These are phyloP conservation scores for Novumbra hubbsi DNA, from an alignment of 2,797 vertebrate species.

Conservation along the genomic window DNA sequence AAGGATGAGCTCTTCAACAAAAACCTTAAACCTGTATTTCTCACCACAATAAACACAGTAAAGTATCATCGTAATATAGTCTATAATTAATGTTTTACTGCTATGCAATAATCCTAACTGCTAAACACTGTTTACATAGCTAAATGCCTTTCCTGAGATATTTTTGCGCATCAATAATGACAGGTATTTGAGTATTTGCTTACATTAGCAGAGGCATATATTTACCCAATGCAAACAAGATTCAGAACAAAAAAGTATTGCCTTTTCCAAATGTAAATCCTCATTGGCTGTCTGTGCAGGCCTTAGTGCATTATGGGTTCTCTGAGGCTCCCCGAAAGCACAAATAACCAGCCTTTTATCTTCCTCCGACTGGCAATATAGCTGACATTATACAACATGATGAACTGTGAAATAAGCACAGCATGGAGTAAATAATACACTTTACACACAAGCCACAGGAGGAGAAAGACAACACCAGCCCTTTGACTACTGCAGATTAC, in stretches of 20 bases:
- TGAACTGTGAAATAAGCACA: conserved; percentile 47
- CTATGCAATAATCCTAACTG: background rate
- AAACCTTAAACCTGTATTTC: background rate
- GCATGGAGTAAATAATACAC: conserved; percentile 38
- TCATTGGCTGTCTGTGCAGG: background rate
- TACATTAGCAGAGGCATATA: background rate
- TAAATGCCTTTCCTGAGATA: background rate
- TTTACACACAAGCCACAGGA: conserved; percentile 38
- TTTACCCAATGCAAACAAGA: background rate
- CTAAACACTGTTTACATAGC: background rate
- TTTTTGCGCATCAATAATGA: background rate
- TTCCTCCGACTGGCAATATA: background rate
- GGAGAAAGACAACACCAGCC: conserved; percentile 26
- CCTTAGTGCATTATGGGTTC: background rate
- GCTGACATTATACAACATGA: conserved; percentile 25
- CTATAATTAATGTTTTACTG: background rate
- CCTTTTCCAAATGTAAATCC: background rate
- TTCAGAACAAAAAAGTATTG: background rate
- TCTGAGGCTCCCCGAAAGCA: background rate
- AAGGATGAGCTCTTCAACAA: background rate
- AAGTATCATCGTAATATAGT: background rate
- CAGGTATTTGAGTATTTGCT: background rate
- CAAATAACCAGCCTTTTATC: background rate
- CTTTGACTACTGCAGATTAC: conserved; percentile 17
- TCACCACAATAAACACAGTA: background rate